Evolutionary conservation across 35 echinoderm and acorn worm species (phyloP).

Genomic region (Ophioderma brevispina): DNA sequence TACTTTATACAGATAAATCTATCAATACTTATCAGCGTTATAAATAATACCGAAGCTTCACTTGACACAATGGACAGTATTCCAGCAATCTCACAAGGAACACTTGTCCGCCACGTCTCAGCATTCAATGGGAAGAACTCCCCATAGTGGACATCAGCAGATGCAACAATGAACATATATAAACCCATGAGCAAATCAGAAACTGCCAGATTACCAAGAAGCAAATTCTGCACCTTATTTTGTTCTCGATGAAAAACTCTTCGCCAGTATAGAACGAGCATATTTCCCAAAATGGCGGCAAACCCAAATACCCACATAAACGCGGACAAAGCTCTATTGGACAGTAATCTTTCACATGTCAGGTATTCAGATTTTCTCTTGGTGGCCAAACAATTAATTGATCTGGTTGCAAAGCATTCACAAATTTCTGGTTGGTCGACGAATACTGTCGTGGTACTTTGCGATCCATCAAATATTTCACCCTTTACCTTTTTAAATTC

Average conservation of each 20-base stretch:
- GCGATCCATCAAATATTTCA: no score
- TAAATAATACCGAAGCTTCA: slow-evolving; percentile 36
- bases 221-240: background rate
- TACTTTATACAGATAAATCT: background rate
- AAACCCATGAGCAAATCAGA: background rate
- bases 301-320: background rate
- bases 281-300: background rate
- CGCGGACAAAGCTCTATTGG: background rate
- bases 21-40: slow-evolving; percentile 41
- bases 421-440: background rate
- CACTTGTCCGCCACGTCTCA: background rate
- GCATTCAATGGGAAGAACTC: background rate
- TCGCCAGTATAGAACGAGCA: background rate
- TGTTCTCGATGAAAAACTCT: background rate
- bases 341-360: background rate
- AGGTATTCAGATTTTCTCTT: background rate
- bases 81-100: slow-evolving; percentile 13
- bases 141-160: background rate
- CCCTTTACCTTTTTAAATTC: no score
- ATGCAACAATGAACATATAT: background rate
- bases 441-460: no score
- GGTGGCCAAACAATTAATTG: background rate
- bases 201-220: background rate
- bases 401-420: background rate
- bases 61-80: slow-evolving; percentile 34